phyloP scores from a whole-genome alignment of 1,140 invertebrate species.

The Trachymyrmex septentrionalis region DNA sequence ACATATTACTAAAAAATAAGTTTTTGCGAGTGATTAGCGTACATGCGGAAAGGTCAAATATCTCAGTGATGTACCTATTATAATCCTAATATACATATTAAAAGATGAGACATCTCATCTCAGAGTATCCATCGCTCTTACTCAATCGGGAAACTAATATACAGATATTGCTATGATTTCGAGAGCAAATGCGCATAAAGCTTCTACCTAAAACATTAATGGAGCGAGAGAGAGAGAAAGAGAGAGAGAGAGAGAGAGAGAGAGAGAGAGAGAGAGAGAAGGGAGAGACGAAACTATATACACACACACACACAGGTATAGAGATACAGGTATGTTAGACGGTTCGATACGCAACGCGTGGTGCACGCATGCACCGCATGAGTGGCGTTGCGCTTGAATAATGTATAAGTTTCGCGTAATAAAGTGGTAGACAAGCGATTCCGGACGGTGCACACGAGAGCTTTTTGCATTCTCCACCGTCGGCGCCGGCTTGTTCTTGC shows the following conservation, averaged over 20 bases:
- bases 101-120: too few species aligned
- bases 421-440: constrained; percentile 60
- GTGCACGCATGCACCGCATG: constrained; percentile 21
- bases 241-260: not conserved
- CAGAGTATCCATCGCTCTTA: too few species aligned
- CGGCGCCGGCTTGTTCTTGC: not conserved
- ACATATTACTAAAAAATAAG: too few species aligned
- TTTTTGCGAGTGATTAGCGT: too few species aligned
- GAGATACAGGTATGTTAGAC: not conserved
- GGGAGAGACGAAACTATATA: not conserved
- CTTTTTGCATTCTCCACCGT: not conserved
- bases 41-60: too few species aligned
- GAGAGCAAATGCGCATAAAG: too few species aligned
- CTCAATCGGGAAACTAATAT: too few species aligned
- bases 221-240: not conserved
- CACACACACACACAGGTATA: not conserved
- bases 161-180: too few species aligned
- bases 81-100: too few species aligned
- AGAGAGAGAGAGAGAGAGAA: not conserved
- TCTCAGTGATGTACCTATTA: too few species aligned
- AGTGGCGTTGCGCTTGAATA: constrained; percentile 62
- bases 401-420: constrained; percentile 69
- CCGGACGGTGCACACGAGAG: not conserved
- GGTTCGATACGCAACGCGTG: constrained; percentile 23
- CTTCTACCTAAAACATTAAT: too few species aligned